Conservation (phyloP, 1,140 invertebrate genomes). For the Neodiprion virginianus region DNA sequence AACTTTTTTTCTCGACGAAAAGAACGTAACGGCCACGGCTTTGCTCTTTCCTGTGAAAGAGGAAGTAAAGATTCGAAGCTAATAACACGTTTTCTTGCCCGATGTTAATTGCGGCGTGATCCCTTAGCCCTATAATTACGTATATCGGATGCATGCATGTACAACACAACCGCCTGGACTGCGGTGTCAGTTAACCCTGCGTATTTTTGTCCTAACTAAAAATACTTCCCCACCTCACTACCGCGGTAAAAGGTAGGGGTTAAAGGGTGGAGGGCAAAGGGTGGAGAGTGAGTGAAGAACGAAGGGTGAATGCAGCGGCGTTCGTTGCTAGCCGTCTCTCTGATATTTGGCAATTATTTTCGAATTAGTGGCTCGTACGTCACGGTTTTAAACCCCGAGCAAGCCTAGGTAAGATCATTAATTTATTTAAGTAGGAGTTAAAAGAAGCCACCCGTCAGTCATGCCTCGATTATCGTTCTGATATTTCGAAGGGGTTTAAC, state of each 20-base stretch:
- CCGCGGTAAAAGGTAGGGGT: neutral
- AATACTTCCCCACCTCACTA: neutral
- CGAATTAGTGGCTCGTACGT: neutral
- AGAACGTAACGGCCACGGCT: too few species aligned
- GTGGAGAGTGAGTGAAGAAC: neutral
- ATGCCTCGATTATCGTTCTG: slow-evolving; percentile 1
- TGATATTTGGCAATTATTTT: slow-evolving; percentile 5
- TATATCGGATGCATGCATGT: neutral
- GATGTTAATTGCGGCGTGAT: slow-evolving; percentile 1
- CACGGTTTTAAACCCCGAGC: neutral
- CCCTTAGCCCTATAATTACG: neutral
- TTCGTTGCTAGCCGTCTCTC: neutral
- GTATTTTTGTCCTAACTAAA: neutral
- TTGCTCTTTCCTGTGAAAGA: neutral
- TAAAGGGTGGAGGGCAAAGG: neutral
- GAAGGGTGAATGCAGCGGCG: slow-evolving; percentile 5
- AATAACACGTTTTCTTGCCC: neutral
- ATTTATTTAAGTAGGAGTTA: slow-evolving; percentile 3
- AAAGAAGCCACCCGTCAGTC: slow-evolving; percentile 1
- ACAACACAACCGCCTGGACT: too few species aligned
- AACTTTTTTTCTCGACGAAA: too few species aligned
- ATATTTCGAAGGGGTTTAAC: neutral
- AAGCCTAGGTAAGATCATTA: neutral
- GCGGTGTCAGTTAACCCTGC: too few species aligned
- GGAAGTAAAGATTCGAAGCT: neutral